Percentiles rank a stretch among this genome's conserved stretches.
Conservation (phyloP, 2,113 vertebrate genomes). For the Erinaceus europaeus region DNA sequence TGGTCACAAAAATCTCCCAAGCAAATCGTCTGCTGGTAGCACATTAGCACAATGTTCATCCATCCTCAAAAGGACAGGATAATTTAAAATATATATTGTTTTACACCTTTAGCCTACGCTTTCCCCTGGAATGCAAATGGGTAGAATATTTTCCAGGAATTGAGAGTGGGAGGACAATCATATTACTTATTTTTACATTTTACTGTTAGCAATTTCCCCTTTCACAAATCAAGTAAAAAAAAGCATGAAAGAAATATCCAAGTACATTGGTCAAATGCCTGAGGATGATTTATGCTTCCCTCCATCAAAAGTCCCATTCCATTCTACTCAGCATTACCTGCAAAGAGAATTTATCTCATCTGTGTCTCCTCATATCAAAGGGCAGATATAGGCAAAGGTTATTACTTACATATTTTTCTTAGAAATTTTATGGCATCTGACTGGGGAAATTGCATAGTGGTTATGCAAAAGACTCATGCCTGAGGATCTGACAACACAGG, state of each 20-base stretch:
- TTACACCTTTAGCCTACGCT: not conserved
- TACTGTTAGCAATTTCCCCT: not conserved
- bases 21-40: constrained; percentile 32
- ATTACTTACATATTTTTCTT: not conserved
- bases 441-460: too few relatives aligned
- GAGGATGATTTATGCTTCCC: not conserved
- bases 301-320: not conserved
- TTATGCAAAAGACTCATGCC: too few relatives aligned
- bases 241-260: not conserved
- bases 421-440: not conserved
- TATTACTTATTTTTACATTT: not conserved
- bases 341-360: not conserved
- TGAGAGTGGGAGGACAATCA: not conserved
- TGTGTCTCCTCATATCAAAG: not conserved
- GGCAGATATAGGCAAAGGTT: not conserved
- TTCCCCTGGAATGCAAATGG: not conserved
- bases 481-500: too few relatives aligned
- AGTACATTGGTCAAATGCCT: not conserved
- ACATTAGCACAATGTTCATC: constrained; percentile 49
- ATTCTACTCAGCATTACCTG: not conserved
- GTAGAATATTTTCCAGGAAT: not conserved
- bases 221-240: constrained; percentile 1
- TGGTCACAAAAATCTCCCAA: constrained; percentile 15
- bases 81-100: constrained; percentile 1
- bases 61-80: constrained; percentile 32